Base-by-base conservation (phyloP, 2,888 invertebrate species). In the Hyppa rectilinea region DNA sequence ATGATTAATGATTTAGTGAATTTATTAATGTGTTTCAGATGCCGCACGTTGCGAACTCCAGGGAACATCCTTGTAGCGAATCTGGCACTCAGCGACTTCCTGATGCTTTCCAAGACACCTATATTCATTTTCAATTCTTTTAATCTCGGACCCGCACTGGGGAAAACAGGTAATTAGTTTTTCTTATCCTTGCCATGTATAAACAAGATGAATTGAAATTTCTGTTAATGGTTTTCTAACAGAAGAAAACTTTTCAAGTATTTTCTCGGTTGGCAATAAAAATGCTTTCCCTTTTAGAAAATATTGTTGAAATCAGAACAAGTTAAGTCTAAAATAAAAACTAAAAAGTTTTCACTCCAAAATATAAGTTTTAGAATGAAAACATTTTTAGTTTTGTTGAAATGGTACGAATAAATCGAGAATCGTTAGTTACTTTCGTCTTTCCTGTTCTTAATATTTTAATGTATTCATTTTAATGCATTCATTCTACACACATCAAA, bases 51-150 rank as follows among this genome's bases (percentile, higher is more conserved):
- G 66, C 96, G 97, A 47, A 98, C 97, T 12, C 97, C 98, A 4
- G 97, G 97, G 34, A 98, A 98, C 90, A 97, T 97, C 60, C 92
- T 98, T 58, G 97, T 98, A 34, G 96, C 97, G 64, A 98, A 98
- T 91, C 95, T 98, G 85, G 98, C 98, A 6, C 93, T 98, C 53
- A 97, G 97, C 84, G 98, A 98, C 91, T 96, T 97, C 80, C 85
- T 97, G 36, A 97, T 98, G 97, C 95, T 97, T 80, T 93, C 96
- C 63, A 97, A 98, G 92, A 97, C 97, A 68, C 97, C 97, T 0
- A 95, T 98, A 71, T 97, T 98, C 87, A 96, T 98, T 66, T 97
- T 97, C 92, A 98, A 98, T 91, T 97, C 97, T 53, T 96, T 97
- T 83, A 96, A 97, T 84, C 95, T 97, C 74, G 98, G 98, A 14